These are phyloP conservation scores for Oryctes rhinoceros DNA, from an alignment of 1,140 invertebrate genomes.

Conservation along the genomic window DNA sequence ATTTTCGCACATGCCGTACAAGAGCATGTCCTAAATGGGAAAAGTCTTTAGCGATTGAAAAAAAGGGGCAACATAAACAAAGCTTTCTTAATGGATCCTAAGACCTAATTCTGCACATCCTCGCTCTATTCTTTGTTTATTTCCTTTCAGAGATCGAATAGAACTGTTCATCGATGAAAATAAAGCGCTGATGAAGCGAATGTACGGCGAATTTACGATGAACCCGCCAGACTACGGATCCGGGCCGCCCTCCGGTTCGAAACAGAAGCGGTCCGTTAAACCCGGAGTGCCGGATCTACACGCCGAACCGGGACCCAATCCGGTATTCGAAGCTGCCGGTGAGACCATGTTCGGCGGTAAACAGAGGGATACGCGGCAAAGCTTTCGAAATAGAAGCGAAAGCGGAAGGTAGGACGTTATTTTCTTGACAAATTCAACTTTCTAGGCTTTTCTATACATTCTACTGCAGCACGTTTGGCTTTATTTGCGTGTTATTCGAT, in stretches of 20 bases:
- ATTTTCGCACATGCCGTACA: too few species aligned
- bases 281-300: conserved; percentile 64
- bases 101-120: too few species aligned
- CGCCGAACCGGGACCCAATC: conserved; percentile 59
- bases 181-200: conserved; percentile 89
- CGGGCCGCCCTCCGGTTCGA: conserved; percentile 62
- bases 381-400: conserved; percentile 65
- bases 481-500: neutral
- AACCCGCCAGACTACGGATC: conserved; percentile 62
- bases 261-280: conserved; percentile 64
- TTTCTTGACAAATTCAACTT: neutral
- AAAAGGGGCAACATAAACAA: too few species aligned
- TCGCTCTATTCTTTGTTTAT: neutral
- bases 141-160: conserved; percentile 82
- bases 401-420: conserved; percentile 65
- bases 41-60: too few species aligned
- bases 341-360: conserved; percentile 62
- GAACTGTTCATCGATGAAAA: conserved; percentile 93
- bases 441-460: neutral
- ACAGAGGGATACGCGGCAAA: conserved; percentile 65
- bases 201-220: conserved; percentile 88
- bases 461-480: neutral
- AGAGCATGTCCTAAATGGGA: too few species aligned
- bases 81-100: too few species aligned
- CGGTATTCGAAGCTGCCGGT: conserved; percentile 48